A percentile compares a stretch with the other conserved stretches of the same genome.
Conservation (phyloP, 2,797 vertebrate species). For the Pitangus sulphuratus region DNA sequence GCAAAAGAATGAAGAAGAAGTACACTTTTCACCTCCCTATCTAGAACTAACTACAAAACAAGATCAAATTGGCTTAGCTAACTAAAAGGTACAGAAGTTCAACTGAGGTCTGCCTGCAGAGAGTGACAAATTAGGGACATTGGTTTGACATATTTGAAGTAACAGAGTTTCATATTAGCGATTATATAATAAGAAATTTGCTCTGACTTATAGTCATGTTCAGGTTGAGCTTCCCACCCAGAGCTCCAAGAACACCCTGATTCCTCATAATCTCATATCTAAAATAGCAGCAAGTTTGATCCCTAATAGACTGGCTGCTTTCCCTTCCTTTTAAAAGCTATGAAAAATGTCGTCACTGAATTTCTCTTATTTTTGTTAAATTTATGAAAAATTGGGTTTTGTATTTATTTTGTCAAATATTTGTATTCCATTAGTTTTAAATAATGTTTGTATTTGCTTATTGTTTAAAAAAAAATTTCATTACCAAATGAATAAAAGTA, state of each 20-base stretch:
- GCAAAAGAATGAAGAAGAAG: background rate
- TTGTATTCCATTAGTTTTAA: background rate
- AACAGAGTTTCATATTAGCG: background rate
- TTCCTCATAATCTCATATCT: background rate
- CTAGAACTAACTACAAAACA: background rate
- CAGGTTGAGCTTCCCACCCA: background rate
- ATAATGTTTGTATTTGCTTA: background rate
- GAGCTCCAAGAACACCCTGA: background rate
- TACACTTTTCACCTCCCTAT: background rate
- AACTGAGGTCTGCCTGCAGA: background rate
- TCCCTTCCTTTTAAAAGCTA: background rate
- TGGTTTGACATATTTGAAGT: background rate
- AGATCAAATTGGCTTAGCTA: background rate
- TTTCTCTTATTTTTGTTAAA: background rate
- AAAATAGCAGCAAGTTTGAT: background rate
- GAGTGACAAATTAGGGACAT: background rate
- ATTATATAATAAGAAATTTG: background rate
- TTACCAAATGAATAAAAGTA: background rate
- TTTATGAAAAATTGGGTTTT: background rate
- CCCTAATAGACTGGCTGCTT: background rate
- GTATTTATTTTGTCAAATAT: background rate
- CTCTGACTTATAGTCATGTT: background rate
- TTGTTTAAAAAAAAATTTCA: background rate
- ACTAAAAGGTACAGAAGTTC: slow-evolving; percentile 7
- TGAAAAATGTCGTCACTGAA: background rate